Percentiles rank a stretch among this genome's conserved stretches.
Evolutionary conservation across 1,140 invertebrate species (phyloP).

Genomic region (Odontomachus brunneus): DNA sequence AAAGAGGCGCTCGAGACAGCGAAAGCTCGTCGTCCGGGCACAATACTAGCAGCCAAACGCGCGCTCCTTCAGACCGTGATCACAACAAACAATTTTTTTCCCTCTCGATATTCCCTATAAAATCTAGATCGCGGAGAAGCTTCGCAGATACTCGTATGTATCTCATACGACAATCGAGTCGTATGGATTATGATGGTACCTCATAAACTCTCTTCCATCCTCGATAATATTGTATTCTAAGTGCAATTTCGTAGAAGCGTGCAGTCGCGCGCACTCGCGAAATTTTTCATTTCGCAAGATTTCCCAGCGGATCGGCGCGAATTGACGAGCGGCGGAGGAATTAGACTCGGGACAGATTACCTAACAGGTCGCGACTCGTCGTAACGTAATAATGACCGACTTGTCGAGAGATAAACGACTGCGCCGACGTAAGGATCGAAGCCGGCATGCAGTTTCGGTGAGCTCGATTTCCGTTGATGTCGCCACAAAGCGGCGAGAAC

Average conservation of each 20-base stretch:
- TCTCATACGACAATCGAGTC: no score
- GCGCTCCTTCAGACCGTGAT: slow-evolving; percentile 34
- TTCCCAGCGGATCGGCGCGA: background rate
- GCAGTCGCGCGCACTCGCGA: no score
- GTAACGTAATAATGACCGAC: slow-evolving; percentile 63
- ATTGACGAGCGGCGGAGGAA: slow-evolving; percentile 33
- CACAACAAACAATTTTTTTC: slow-evolving; percentile 75
- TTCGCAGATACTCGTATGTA: no score
- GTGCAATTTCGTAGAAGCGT: no score
- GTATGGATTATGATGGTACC: no score
- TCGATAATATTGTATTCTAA: no score
- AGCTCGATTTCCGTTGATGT: no score
- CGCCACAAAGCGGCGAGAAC: no score
- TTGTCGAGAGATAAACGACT: slow-evolving; percentile 44
- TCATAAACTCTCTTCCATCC: no score
- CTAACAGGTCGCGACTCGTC: slow-evolving; percentile 61
- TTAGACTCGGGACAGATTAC: slow-evolving; percentile 61
- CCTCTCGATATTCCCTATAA: background rate
- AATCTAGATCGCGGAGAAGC: no score
- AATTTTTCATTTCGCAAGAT: background rate
- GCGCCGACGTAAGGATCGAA: background rate
- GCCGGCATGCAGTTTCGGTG: no score
- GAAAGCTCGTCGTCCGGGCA: slow-evolving; percentile 21
- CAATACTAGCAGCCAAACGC: background rate
- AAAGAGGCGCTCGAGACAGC: slow-evolving; percentile 20